Base-by-base conservation (phyloP, 2,888 invertebrate genomes). In the Troilus luridus region DNA sequence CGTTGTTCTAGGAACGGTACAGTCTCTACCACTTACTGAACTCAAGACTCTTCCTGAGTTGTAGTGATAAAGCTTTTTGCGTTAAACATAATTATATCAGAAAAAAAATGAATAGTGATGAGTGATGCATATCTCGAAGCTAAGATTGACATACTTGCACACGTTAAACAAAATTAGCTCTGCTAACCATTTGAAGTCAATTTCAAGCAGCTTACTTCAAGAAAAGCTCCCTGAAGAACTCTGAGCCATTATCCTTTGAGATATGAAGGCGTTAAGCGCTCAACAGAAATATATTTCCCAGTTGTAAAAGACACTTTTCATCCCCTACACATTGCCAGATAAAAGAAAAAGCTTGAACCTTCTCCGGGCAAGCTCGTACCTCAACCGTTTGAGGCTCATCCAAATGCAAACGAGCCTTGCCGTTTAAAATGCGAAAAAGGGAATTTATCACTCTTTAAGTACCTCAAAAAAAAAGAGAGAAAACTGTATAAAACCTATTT, bases 371-470 rank as follows among this genome's bases (percentile, higher is more conserved):
- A 27, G 8, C 24, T 27, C 72, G 27, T 72, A 72, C 72, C 72
- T 72, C 72, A 27, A 5, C 27, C 27, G 72, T 72, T 72, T 72
- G 72, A 72, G 27, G 72, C 72, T 72, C 72, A 72, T 72, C 72
- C 72, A 72, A 72, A 72, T 72, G 72, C 72, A 72, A 72, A 72
- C 72, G 24, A 72, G 21, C 10, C 72, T 27, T 17, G 72, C 27
- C 27, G 27, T 72, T 72, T 72, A 72, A 72, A 72, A 72, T 72
- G 72, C 72, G 72, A 72, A 72, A 72, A 72, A 72, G 27, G 27
- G 72, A 72, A 72, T 72, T 72, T 72, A 72, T 72, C 72, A 72
- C 72, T 72, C 27, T 72, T 72, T 14, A 72, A 72, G 72, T 72
- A 72, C 27, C 72, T 72, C 27, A 5, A 24, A 67, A 67, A 67